phyloP scores from a whole-genome alignment of 2,888 invertebrate species.

The Cerceris ruficornis region DNA sequence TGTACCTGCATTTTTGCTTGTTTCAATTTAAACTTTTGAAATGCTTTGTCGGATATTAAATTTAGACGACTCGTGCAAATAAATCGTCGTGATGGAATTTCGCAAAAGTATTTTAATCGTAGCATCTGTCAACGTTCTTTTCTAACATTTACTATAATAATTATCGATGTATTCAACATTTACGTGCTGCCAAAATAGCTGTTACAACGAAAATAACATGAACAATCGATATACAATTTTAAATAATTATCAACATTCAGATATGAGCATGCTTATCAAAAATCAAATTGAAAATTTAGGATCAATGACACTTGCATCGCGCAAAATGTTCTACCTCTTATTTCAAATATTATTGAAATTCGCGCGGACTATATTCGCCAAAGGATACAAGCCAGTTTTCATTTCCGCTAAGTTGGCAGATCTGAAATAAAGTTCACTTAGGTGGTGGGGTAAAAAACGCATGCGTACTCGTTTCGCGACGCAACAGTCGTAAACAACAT shows the following conservation, averaged over 20 bases:
- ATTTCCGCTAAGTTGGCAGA: slow-evolving; percentile 26
- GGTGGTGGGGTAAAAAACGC: slow-evolving; percentile 53
- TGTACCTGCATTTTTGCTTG: slow-evolving; percentile 73
- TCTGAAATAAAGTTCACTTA: slow-evolving; percentile 34
- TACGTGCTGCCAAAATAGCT: no score
- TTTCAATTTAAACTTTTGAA: slow-evolving; percentile 65
- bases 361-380: neutral
- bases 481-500: slow-evolving; percentile 75
- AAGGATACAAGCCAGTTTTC: neutral
- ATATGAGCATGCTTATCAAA: no score
- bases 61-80: slow-evolving; percentile 15
- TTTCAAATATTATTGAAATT: slow-evolving; percentile 20
- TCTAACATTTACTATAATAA: neutral
- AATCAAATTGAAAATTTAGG: no score
- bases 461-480: slow-evolving; percentile 68
- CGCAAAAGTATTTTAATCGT: slow-evolving; percentile 8
- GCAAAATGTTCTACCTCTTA: no score
- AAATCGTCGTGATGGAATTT: slow-evolving; percentile 17
- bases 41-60: slow-evolving; percentile 16
- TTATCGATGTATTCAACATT: no score
- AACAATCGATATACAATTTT: no score
- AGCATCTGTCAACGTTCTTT: slow-evolving; percentile 12
- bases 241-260: no score
- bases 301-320: no score
- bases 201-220: no score